Base-by-base conservation (phyloP, 2,113 vertebrate species). In the Chaetodon trifascialis region DNA sequence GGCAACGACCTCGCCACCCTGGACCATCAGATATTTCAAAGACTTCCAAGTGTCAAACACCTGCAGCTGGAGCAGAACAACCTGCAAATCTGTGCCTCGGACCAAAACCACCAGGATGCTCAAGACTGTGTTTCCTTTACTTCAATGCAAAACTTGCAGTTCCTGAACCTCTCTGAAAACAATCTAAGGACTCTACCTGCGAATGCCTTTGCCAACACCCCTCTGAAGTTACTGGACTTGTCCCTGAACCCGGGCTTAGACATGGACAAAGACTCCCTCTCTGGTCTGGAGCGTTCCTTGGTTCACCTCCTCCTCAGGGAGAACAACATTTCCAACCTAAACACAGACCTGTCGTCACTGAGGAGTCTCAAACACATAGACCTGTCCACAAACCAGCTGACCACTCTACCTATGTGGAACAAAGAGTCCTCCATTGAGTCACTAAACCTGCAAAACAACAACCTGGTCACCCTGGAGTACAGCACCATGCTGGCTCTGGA, bases 401-500 rank as follows among this genome's bases (percentile, higher is more conserved):
- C 93, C 42, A 91, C 90, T 58, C 79, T 99, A 3, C 96, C 97
- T 0, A 74, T 83, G 12, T 97, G 96, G 96, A 95, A 88, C 7
- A 94, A 85, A 68, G 94, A 95, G 2, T 96, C 96, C 10, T 95
- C 94, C 10, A 89, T 99, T 0, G 97, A 98, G 93, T 95, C 95
- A 7, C 88, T 99, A 42, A 98, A 99, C 87, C 93, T 99, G 55
- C 94, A 95, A 68, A 97, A 98, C 90, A 99, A 99, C 71, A 96
- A 94, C 79, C 94, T 99, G 83, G 96, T 95, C 54, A 95, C 95
- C 0, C 89, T 99, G 67, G 94, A 97, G 1, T 81, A 90, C 79
- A 93, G 93, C 36, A 96, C 96, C 46, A 94, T 99, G 74, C 88
- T 93, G 0, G 94, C 94, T 12, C 85, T 99, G 91, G 95, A 97